These are phyloP conservation scores for Drosophila lacteicornis DNA, from an alignment of 1,140 invertebrate species.

Conservation along the genomic window DNA sequence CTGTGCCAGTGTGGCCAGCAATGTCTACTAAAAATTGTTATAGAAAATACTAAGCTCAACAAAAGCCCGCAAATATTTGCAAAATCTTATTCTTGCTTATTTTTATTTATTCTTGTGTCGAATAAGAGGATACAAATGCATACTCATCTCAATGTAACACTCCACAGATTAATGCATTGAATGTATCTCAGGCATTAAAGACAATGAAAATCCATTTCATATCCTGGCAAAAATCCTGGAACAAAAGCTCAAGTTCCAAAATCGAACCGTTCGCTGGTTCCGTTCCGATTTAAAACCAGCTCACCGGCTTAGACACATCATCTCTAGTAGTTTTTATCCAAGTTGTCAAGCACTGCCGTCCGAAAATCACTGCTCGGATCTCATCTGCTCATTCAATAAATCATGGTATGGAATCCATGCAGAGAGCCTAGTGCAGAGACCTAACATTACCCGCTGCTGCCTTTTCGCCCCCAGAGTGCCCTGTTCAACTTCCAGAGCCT, in stretches of 20 bases:
- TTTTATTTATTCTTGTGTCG: neutral
- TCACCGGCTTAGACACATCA: neutral
- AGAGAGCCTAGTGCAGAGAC: neutral
- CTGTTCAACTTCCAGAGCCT: slow-evolving; percentile 99
- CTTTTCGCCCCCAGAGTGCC: slow-evolving; percentile 2
- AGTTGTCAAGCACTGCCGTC: neutral
- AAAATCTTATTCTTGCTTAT: neutral
- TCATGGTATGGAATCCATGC: neutral
- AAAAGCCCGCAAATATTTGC: neutral
- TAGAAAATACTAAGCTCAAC: neutral
- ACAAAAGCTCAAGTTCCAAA: neutral
- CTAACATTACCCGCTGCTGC: neutral
- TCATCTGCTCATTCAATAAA: neutral
- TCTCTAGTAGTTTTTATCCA: neutral
- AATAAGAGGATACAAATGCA: too few relatives aligned
- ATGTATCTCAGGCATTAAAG: too few relatives aligned
- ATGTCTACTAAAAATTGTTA: too few relatives aligned
- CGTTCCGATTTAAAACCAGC: neutral
- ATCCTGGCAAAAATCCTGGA: neutral
- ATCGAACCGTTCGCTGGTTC: neutral
- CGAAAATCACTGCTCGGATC: neutral
- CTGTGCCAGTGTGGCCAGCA: neutral
- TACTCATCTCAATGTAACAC: too few relatives aligned
- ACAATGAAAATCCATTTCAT: neutral
- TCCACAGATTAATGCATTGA: too few relatives aligned